Evolutionary conservation across 2,797 vertebrate species (phyloP).

Genomic region (Petrocephalus sullivani): DNA sequence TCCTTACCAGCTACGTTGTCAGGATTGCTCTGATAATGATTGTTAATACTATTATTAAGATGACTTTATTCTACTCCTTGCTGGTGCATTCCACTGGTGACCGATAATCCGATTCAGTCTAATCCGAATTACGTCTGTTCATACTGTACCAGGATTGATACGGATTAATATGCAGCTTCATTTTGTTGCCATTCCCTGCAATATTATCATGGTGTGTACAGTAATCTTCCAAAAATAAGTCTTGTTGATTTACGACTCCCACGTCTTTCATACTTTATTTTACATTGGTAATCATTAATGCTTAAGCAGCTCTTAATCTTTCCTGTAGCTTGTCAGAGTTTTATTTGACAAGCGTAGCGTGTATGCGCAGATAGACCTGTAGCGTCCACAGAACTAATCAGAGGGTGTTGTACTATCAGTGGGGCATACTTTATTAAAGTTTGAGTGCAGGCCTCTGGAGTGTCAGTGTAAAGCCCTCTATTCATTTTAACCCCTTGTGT

Average conservation of each 20-base stretch:
- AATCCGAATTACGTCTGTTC: not conserved
- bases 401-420: not conserved
- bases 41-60: too few relatives aligned
- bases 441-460: not conserved
- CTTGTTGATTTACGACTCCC: not conserved
- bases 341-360: not conserved
- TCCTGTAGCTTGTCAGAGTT: not conserved
- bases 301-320: not conserved
- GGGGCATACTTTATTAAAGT: not conserved
- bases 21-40: not conserved
- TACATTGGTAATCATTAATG: not conserved
- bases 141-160: too few relatives aligned
- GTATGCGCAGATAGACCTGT: not conserved
- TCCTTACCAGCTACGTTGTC: not conserved
- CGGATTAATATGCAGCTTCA: not conserved
- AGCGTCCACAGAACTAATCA: not conserved
- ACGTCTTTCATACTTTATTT: not conserved
- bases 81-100: not conserved
- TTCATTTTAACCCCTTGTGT: not conserved
- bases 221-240: not conserved
- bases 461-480: not conserved
- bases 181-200: not conserved
- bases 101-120: not conserved
- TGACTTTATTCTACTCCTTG: not conserved
- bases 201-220: not conserved